Conservation (phyloP, 1,140 invertebrate genomes). For the Cherax destructor region DNA sequence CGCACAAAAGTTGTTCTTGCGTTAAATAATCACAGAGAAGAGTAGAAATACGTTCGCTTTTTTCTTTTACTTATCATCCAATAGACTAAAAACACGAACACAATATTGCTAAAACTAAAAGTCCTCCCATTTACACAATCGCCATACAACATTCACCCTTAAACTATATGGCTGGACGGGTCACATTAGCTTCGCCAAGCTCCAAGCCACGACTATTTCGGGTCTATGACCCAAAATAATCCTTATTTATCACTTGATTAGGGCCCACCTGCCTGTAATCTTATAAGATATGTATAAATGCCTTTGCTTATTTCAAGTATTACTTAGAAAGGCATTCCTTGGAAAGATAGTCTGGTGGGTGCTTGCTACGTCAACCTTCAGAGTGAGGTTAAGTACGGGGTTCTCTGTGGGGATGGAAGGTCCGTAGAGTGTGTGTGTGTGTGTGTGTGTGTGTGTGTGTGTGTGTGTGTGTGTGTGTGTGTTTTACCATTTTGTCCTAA, state of each 20-base stretch:
- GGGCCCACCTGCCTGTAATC: slow-evolving; percentile 22
- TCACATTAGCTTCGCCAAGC: neutral
- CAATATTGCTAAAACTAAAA: slow-evolving; percentile 1
- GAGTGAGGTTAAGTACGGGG: neutral
- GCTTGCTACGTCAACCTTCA: neutral
- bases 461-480: too few species aligned
- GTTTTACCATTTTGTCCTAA: too few species aligned
- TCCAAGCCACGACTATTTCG: neutral
- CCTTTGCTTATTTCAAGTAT: slow-evolving; percentile 31
- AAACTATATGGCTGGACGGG: neutral
- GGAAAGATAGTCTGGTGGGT: neutral
- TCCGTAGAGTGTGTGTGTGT: neutral
- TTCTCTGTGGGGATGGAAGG: neutral
- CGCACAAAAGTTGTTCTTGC: neutral
- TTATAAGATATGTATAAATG: slow-evolving; percentile 48
- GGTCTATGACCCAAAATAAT: slow-evolving; percentile 20
- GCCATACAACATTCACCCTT: neutral
- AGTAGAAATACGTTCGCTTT: neutral
- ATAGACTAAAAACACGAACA: slow-evolving; percentile 32
- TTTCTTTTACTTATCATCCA: slow-evolving; percentile 11
- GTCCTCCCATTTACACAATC: neutral
- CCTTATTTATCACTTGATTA: slow-evolving; percentile 33
- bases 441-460: neutral
- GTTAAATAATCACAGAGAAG: neutral
- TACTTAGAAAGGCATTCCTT: slow-evolving; percentile 30